These are phyloP conservation scores for Xestia c-nigrum DNA, from an alignment of 2,888 invertebrate species.

Conservation along the genomic window DNA sequence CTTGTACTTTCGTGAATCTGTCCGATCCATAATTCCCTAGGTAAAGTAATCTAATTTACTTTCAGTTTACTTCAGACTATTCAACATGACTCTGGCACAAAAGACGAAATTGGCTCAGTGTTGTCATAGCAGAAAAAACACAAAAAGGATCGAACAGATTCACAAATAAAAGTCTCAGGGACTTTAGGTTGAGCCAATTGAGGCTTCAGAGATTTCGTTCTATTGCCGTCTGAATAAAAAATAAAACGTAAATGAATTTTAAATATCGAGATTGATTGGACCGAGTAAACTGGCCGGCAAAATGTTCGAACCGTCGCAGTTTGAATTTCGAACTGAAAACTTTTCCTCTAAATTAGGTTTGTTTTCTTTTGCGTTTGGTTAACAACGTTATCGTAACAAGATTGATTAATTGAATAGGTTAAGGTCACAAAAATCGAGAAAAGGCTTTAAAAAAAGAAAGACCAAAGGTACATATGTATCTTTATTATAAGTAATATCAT, in stretches of 20 bases:
- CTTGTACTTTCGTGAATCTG: slow-evolving; percentile 3
- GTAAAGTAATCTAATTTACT: slow-evolving; percentile 3
- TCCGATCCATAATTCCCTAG: slow-evolving; percentile 20
- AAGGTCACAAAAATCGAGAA: neutral
- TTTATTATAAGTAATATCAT: slow-evolving; percentile 9
- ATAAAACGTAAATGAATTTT: slow-evolving; percentile 48
- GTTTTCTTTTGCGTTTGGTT: slow-evolving; percentile 23
- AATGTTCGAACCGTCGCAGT: slow-evolving; percentile 26
- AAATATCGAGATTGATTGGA: slow-evolving; percentile 49
- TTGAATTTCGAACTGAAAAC: slow-evolving; percentile 48
- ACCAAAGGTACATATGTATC: neutral
- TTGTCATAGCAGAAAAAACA: slow-evolving; percentile 28
- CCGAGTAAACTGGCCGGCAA: slow-evolving; percentile 30
- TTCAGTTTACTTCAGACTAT: slow-evolving; percentile 12
- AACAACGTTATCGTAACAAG: slow-evolving; percentile 9
- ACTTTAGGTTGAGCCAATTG: slow-evolving; percentile 43
- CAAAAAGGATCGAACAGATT: slow-evolving; percentile 23
- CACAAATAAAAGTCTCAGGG: slow-evolving; percentile 32
- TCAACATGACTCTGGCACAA: slow-evolving; percentile 21
- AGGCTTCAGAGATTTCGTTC: slow-evolving; percentile 37
- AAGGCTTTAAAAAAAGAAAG: neutral
- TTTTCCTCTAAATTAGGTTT: slow-evolving; percentile 21
- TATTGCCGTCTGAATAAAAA: slow-evolving; percentile 32
- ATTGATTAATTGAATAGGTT: neutral
- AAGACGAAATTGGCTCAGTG: slow-evolving; percentile 5